These are phyloP conservation scores for Tenodera sinensis DNA, from an alignment of 2,888 invertebrate species.

Conservation along the genomic window DNA sequence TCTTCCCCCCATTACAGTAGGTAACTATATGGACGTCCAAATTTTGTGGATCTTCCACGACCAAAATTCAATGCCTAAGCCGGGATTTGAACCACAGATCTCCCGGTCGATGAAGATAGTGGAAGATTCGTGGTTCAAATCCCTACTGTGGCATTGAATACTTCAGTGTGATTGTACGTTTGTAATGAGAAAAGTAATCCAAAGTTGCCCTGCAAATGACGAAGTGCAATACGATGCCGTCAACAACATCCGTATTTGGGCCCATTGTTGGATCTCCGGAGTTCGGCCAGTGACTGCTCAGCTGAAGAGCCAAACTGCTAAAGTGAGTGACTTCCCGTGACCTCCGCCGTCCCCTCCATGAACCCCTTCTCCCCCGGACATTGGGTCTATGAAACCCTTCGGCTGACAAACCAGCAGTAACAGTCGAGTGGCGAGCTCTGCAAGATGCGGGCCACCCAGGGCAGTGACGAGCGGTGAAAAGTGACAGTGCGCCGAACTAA, in stretches of 20 bases:
- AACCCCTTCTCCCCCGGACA: background rate
- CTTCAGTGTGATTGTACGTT: too few relatives aligned
- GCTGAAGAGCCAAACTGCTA: background rate
- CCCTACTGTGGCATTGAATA: too few relatives aligned
- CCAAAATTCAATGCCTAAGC: too few relatives aligned
- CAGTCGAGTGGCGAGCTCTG: background rate
- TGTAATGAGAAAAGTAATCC: too few relatives aligned
- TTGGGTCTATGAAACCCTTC: background rate
- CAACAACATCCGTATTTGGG: background rate
- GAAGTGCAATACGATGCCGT: background rate
- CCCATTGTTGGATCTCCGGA: background rate
- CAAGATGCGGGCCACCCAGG: background rate
- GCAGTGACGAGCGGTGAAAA: background rate
- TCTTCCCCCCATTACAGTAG: too few relatives aligned
- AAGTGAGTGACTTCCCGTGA: background rate
- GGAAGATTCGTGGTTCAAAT: too few relatives aligned
- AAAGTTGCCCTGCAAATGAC: too few relatives aligned
- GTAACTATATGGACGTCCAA: too few relatives aligned
- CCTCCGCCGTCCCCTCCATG: background rate
- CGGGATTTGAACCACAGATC: too few relatives aligned
- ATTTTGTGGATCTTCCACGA: too few relatives aligned
- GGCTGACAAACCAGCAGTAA: background rate
- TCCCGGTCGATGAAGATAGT: too few relatives aligned
- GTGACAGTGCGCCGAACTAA: background rate
- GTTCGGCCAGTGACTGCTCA: slow-evolving; percentile 13